These are phyloP conservation scores for Desoria tigrina DNA, from an alignment of 2,888 invertebrate genomes.

Conservation along the genomic window DNA sequence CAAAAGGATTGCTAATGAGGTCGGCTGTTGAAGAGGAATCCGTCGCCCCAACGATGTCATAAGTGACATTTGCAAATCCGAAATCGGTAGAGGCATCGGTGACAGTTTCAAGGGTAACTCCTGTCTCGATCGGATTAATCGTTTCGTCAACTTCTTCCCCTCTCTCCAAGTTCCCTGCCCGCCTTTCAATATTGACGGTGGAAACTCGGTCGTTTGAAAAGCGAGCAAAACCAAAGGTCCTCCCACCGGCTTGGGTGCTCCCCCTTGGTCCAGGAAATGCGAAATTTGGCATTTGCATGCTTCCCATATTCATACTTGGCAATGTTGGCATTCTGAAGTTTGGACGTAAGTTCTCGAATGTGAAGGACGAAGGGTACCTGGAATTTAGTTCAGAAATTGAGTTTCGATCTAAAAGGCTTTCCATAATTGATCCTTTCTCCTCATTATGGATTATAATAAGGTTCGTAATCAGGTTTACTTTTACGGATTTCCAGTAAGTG, in stretches of 20 bases:
- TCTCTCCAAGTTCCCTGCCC: constrained; percentile 24
- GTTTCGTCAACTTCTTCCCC: constrained; percentile 33
- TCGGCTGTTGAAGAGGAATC: background rate
- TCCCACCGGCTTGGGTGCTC: constrained; percentile 27
- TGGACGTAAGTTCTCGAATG: background rate
- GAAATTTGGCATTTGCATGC: constrained; percentile 25
- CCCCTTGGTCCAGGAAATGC: constrained; percentile 18
- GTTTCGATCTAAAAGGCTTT: background rate
- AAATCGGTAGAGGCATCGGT: constrained; percentile 26
- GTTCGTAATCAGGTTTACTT: background rate
- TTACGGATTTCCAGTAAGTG: too few species aligned
- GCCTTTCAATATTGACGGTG: constrained; percentile 31
- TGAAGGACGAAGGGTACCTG: background rate
- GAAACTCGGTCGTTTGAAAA: constrained; percentile 48
- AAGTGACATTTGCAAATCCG: constrained; percentile 36
- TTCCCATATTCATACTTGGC: constrained; percentile 13
- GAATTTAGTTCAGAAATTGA: background rate
- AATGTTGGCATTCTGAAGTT: constrained; percentile 3
- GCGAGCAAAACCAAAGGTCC: constrained; percentile 48
- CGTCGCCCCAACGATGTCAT: constrained; percentile 33
- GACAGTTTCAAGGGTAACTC: constrained; percentile 19
- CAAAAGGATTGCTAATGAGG: too few species aligned
- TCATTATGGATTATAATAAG: background rate
- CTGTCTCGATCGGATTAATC: background rate
- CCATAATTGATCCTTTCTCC: too few species aligned